These are phyloP conservation scores for Hylia prasina DNA, from an alignment of 2,113 vertebrate species.

Conservation along the genomic window DNA sequence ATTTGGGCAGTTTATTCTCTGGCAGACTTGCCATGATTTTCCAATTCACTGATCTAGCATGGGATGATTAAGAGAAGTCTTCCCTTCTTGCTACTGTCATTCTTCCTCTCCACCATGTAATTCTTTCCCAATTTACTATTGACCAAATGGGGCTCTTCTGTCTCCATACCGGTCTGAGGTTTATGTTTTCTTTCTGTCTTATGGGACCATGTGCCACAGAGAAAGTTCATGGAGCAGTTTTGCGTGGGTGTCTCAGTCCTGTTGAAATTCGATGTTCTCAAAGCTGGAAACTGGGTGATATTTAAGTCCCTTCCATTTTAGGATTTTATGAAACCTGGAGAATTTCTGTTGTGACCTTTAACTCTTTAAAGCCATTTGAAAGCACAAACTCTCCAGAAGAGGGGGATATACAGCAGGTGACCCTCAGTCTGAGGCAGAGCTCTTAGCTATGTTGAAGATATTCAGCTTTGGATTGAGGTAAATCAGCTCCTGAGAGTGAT, in stretches of 20 bases:
- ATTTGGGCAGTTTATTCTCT: background rate
- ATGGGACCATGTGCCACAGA: rapidly evolving
- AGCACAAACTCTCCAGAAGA: background rate
- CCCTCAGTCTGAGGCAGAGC: background rate
- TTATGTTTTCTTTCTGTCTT: background rate
- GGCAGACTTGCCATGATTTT: slow-evolving; percentile 7
- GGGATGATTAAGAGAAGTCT: background rate
- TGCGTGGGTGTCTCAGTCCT: background rate
- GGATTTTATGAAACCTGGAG: background rate
- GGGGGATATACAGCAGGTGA: background rate
- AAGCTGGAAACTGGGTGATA: background rate
- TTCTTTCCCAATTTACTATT: background rate
- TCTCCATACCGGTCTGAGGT: background rate
- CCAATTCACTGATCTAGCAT: background rate
- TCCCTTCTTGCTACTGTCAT: background rate
- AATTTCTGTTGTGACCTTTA: background rate
- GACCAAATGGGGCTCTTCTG: background rate
- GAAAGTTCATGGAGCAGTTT: background rate
- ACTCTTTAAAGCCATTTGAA: background rate
- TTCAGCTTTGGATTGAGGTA: background rate
- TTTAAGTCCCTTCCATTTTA: background rate
- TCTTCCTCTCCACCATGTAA: background rate
- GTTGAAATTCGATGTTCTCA: background rate
- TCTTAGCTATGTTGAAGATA: background rate
- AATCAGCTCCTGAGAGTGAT: background rate